Percentiles rank a stretch among this genome's conserved stretches.
phyloP scores from a whole-genome alignment of 2,797 vertebrate genomes.

The Carduelis carduelis region DNA sequence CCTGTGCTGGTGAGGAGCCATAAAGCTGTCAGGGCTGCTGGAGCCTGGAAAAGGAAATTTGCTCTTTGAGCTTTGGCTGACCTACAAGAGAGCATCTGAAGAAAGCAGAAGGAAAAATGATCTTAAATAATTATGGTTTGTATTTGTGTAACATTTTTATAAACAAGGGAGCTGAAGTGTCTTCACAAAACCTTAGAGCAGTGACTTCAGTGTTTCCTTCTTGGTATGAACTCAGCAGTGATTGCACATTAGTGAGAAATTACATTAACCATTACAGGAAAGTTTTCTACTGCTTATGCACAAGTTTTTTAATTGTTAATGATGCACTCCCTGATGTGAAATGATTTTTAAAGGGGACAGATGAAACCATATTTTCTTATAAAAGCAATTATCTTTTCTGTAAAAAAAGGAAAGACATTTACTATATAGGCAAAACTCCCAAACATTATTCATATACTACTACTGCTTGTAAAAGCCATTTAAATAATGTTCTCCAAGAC shows the following conservation, averaged over 20 bases:
- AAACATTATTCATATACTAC: not conserved
- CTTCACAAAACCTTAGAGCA: not conserved
- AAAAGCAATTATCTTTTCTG: not conserved
- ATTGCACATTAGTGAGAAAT: not conserved
- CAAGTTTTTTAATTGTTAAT: not conserved
- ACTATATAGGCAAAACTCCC: fast-evolving
- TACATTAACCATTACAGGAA: not conserved
- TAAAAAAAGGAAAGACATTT: not conserved
- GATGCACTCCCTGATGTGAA: not conserved
- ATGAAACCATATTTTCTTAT: not conserved
- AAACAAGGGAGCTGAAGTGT: not conserved
- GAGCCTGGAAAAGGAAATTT: not conserved
- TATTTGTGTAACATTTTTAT: not conserved
- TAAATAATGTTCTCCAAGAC: not conserved
- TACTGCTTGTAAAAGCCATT: not conserved
- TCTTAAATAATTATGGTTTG: not conserved
- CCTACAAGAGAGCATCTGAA: not conserved
- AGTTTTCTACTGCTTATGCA: not conserved
- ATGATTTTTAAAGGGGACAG: not conserved
- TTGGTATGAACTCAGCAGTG: not conserved
- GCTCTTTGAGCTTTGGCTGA: not conserved
- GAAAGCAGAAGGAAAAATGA: not conserved
- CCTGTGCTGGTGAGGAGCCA: not conserved
- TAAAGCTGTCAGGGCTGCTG: not conserved
- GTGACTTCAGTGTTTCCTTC: not conserved